Evolutionary conservation across 1,140 invertebrate genomes (phyloP), one percentile per base, ranked within the genome.

Genomic region (Tribolium castaneum): DNA sequence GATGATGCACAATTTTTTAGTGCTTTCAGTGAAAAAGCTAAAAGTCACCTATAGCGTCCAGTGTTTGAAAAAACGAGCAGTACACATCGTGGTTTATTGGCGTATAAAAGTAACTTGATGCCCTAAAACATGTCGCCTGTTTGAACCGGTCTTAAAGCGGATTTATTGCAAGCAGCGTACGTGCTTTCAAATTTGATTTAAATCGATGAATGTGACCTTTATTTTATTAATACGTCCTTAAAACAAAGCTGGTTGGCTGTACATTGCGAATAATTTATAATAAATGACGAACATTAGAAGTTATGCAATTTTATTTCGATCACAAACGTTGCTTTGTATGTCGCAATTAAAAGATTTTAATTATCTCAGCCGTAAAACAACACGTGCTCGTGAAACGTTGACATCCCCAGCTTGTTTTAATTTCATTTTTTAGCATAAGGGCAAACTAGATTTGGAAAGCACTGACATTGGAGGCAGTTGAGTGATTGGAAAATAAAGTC

Each of bases 161-260:
- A 73, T 72, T 72, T 72, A 72, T 50, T 16, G 70, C 50, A 22
- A 59, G 70, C 50, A 22, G 25, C 70, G 14, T 51, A 14, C 25
- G 50, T 51, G 50, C 45, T 72, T 72, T 72, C 35, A 72, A 49
- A 22, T 73, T 72, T 72, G 70, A 73, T 73, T 73, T 52, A 30
- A 66, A 25, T 73, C 71, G 50, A 51, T 56, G 49, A 52, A 22
- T 73, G 45, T 52, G 71, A 56, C 71, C 71, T 73, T 51, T 56
- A 35, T 39, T 52, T 52, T 19, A 73, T 73, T 54, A 50, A 49
- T 72, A 72, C 49, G 45, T 54, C 71, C 49, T 73, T 39, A 16
- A 19, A 19, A 16, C 35, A 51, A 30, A 22, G 13, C 14, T 9
- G 16, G 52, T 19, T 19, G 52, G 9, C n/a, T 59, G 25, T 25